These are phyloP conservation scores for Zaprionus tsacasi DNA, from an alignment of 1,140 invertebrate genomes.

Conservation along the genomic window DNA sequence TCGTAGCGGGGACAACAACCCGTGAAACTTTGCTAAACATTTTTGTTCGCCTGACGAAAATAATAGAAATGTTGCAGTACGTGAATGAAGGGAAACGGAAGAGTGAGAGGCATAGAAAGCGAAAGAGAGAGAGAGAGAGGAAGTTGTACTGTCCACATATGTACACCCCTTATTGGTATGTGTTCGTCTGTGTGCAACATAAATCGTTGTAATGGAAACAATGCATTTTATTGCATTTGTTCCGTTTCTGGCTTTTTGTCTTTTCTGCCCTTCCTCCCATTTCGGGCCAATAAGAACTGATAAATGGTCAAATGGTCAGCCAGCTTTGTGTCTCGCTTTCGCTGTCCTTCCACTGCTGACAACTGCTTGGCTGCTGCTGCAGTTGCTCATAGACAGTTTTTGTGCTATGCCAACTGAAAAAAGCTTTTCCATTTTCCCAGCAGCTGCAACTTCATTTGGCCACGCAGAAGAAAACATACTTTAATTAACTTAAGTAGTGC, in stretches of 20 bases:
- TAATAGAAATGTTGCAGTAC: slow-evolving; percentile 77
- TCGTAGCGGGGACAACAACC: slow-evolving; percentile 57
- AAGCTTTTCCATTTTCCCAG: not conserved
- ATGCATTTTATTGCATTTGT: slow-evolving; percentile 4
- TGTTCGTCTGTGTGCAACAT: not conserved
- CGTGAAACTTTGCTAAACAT: slow-evolving; percentile 65
- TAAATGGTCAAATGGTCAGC: slow-evolving; percentile 75
- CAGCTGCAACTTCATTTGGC: slow-evolving; percentile 67
- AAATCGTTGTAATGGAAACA: slow-evolving; percentile 7
- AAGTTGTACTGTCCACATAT: not conserved
- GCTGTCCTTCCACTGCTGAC: not conserved
- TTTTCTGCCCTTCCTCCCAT: not conserved
- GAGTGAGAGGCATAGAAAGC: not conserved
- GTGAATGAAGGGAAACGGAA: slow-evolving; percentile 18
- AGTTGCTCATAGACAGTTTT: slow-evolving; percentile 44
- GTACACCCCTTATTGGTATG: not conserved
- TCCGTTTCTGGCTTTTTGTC: not conserved
- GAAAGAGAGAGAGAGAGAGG: not conserved
- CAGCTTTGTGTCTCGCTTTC: slow-evolving; percentile 71
- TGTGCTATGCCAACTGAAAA: slow-evolving; percentile 43
- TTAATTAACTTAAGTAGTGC: slow-evolving; percentile 75
- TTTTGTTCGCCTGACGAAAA: slow-evolving; percentile 45
- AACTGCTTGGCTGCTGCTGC: not conserved
- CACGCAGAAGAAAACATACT: slow-evolving; percentile 29
- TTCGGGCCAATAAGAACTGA: slow-evolving; percentile 41